Percentiles rank a stretch among this genome's conserved stretches.
Evolutionary conservation across 2,797 vertebrate species (phyloP).

Genomic region (Brachyrhaphis roseni): DNA sequence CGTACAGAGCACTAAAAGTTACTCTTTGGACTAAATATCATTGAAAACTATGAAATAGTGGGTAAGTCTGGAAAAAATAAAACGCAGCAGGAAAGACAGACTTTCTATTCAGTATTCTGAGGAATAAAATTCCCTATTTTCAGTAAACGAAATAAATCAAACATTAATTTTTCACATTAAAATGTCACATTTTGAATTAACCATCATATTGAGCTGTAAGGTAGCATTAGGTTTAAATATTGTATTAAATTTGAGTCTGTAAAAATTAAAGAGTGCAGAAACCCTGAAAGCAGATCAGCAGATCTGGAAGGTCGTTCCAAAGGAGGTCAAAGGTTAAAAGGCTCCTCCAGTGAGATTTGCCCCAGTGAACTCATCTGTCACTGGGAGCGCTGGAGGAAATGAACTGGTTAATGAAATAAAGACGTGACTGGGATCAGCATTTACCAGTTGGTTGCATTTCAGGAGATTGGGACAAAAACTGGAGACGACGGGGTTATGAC

Average conservation of each 20-base stretch:
- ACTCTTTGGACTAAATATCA: neutral
- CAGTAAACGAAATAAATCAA: neutral
- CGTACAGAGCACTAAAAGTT: neutral
- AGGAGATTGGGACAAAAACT: neutral
- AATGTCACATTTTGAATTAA: neutral
- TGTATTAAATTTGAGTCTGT: neutral
- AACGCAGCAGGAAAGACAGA: neutral
- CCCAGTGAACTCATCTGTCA: conserved; percentile 61
- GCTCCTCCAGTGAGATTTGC: conserved; percentile 40
- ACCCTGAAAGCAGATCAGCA: conserved; percentile 11
- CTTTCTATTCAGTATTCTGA: neutral
- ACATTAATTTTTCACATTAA: neutral
- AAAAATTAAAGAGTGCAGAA: neutral
- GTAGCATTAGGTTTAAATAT: too few relatives aligned
- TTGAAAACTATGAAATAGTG: neutral
- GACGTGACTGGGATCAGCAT: conserved; percentile 57
- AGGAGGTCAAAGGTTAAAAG: conserved; percentile 74
- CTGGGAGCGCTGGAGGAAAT: conserved; percentile 64
- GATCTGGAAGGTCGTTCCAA: conserved; percentile 26
- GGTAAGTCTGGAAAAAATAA: neutral
- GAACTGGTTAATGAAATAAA: conserved; percentile 67
- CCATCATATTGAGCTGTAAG: neutral
- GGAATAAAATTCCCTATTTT: neutral
- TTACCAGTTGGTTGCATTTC: conserved; percentile 50
- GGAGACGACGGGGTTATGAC: too few relatives aligned